These are phyloP conservation scores for Pyrocephalus nanus DNA, from an alignment of 2,797 vertebrate genomes.

Conservation along the genomic window DNA sequence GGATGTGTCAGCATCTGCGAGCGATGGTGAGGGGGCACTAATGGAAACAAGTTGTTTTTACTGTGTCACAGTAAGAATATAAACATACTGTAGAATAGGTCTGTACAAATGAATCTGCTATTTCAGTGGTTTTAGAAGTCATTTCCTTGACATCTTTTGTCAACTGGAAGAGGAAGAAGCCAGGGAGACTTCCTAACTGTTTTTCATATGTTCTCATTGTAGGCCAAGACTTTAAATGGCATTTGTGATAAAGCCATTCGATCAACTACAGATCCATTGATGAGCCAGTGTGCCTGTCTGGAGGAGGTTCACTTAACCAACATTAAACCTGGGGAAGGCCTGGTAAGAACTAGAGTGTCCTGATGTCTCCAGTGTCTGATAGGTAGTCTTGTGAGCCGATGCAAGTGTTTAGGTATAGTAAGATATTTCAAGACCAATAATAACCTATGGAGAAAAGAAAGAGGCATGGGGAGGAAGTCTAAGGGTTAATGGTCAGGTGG, in stretches of 20 bases:
- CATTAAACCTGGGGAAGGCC: constrained; percentile 87
- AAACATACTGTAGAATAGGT: neutral
- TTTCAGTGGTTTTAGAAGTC: neutral
- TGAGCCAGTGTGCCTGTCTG: constrained; percentile 83
- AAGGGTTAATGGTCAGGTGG: neutral
- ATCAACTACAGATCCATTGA: constrained; percentile 81
- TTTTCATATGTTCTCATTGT: constrained; percentile 17
- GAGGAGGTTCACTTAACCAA: constrained; percentile 88
- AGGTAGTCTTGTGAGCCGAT: neutral
- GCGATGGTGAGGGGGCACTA: neutral
- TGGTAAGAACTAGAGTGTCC: constrained; percentile 80
- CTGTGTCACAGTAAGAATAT: neutral
- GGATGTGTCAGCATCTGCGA: neutral
- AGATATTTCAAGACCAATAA: neutral
- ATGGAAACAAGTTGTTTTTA: neutral
- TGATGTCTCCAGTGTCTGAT: neutral
- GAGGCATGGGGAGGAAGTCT: neutral
- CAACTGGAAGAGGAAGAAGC: neutral
- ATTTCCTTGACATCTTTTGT: neutral
- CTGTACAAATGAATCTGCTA: neutral
- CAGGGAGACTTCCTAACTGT: neutral
- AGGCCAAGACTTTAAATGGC: constrained; percentile 88
- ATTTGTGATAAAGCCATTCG: constrained; percentile 89
- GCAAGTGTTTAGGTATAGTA: neutral
- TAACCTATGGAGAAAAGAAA: neutral